Conservation (phyloP, 2,888 invertebrate genomes). For the Aleiodes testaceus region DNA sequence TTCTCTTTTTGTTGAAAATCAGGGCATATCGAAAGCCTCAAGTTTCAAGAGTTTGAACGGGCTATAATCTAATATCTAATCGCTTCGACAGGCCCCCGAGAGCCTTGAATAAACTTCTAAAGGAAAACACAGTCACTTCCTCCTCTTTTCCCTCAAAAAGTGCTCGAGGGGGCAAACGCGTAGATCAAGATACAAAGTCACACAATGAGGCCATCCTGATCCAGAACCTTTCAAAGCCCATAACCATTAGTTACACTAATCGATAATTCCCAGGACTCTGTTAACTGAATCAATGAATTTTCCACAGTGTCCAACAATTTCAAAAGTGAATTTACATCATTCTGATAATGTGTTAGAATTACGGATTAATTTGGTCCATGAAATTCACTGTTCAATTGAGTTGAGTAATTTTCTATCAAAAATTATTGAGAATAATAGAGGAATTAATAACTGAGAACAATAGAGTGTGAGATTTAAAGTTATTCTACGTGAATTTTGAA, state of each 20-base stretch:
- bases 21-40: background rate
- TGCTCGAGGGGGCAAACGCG: background rate
- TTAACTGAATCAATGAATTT: constrained; percentile 18
- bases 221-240: background rate
- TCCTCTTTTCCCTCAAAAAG: background rate
- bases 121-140: background rate
- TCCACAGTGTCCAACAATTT: background rate
- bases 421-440: too few species aligned
- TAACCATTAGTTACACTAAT: background rate
- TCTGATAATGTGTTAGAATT: background rate
- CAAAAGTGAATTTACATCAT: background rate
- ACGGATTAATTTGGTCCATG: background rate
- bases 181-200: background rate
- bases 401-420: too few species aligned
- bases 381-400: too few species aligned
- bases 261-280: constrained; percentile 15
- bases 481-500: background rate
- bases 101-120: background rate
- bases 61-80: background rate
- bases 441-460: too few species aligned
- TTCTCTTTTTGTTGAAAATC: background rate
- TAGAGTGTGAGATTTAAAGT: background rate
- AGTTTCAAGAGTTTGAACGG: background rate
- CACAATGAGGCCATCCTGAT: background rate
- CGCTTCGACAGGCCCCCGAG: background rate